Percentiles rank a stretch among this genome's conserved stretches.
Conservation (phyloP, 2,113 vertebrate genomes). For the Murina feae region DNA sequence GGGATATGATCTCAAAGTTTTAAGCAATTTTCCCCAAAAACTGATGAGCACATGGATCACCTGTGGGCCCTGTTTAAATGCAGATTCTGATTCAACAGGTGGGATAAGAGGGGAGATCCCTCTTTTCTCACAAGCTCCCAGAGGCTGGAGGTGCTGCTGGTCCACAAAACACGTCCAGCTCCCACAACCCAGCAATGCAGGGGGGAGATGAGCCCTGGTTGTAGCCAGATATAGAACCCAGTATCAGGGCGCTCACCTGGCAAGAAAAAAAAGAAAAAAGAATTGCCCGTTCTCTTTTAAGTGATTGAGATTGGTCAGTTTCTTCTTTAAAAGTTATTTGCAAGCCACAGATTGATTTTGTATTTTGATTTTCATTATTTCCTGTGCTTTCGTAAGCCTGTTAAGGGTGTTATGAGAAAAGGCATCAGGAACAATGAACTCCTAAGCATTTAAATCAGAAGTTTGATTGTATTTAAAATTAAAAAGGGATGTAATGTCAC, state of each 20-base stretch:
- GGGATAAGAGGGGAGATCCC: not conserved
- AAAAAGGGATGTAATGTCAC: not conserved
- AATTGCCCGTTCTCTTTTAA: not conserved
- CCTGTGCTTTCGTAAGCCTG: not conserved
- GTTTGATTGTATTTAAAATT: not conserved
- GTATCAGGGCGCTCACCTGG: not conserved
- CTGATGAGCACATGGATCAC: not conserved
- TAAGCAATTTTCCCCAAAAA: not conserved
- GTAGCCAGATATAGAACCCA: not conserved
- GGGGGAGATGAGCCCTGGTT: not conserved
- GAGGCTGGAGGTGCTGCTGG: too few species aligned
- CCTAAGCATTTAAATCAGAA: not conserved
- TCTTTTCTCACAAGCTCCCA: not conserved
- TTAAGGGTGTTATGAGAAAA: not conserved
- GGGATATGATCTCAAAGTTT: not conserved
- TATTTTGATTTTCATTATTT: not conserved
- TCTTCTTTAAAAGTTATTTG: not conserved
- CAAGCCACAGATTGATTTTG: not conserved
- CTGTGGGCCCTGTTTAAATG: not conserved
- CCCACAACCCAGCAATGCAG: accelerated
- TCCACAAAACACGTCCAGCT: not conserved
- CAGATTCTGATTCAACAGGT: not conserved
- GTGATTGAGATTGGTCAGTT: not conserved
- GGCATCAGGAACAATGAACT: not conserved
- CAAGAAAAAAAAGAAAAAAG: not conserved